Percentiles rank a stretch among this genome's conserved stretches.
Evolutionary conservation across 2,888 invertebrate genomes (phyloP).

Genomic region (Argynnis bischoffii): DNA sequence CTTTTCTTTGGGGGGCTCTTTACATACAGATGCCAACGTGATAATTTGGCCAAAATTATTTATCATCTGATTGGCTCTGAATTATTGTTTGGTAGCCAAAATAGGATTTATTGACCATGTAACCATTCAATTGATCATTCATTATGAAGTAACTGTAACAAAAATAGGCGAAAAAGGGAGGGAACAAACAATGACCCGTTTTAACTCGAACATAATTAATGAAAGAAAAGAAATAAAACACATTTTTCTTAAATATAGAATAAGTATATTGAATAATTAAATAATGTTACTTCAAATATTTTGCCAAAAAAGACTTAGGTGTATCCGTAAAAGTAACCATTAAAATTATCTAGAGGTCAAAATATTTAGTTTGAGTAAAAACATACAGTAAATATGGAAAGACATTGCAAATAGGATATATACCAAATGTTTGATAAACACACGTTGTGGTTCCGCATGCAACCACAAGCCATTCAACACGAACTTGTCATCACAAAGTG

Average conservation of each 20-base stretch:
- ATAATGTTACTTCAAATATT: slow-evolving; percentile 81
- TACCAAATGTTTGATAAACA: slow-evolving; percentile 49
- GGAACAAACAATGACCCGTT: too few relatives aligned
- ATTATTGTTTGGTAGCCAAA: too few relatives aligned
- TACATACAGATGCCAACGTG: too few relatives aligned
- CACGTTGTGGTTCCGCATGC: slow-evolving; percentile 55
- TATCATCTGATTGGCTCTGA: too few relatives aligned
- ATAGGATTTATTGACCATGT: too few relatives aligned
- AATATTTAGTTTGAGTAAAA: slow-evolving; percentile 73
- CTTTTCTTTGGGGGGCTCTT: too few relatives aligned
- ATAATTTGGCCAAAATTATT: too few relatives aligned
- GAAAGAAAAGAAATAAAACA: slow-evolving; percentile 61
- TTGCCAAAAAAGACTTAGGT: slow-evolving; percentile 80
- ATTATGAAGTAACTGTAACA: too few relatives aligned
- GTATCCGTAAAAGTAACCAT: slow-evolving; percentile 79
- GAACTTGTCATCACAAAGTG: slow-evolving; percentile 72
- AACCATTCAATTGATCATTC: too few relatives aligned
- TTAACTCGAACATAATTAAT: background rate
- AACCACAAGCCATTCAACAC: slow-evolving; percentile 43
- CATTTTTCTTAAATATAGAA: slow-evolving; percentile 74
- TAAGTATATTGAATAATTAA: slow-evolving; percentile 83
- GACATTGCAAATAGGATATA: slow-evolving; percentile 61
- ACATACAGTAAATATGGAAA: slow-evolving; percentile 60
- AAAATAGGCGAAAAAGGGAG: too few relatives aligned
- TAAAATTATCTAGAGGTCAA: slow-evolving; percentile 75